Evolutionary conservation across 2,113 vertebrate genomes (phyloP).

Genomic region (Scalopus aquaticus): DNA sequence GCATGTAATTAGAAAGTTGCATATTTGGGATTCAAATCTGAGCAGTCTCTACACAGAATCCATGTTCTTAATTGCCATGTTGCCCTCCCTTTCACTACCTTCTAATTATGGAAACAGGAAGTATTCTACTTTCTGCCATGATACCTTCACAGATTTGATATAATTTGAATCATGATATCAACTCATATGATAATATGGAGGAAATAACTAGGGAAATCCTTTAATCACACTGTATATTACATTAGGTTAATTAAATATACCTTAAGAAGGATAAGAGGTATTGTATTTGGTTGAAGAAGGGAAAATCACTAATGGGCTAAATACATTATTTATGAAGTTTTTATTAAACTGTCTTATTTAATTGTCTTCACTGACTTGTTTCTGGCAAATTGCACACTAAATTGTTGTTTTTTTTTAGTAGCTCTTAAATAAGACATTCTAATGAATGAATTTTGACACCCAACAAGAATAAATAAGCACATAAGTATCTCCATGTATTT

Average conservation of each 20-base stretch:
- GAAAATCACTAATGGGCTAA: conserved; percentile 23
- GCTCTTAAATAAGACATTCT: conserved; percentile 59
- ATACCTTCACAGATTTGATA: background rate
- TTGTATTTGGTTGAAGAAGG: background rate
- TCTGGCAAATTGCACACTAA: conserved; percentile 44
- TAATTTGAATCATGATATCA: background rate
- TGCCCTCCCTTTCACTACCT: background rate
- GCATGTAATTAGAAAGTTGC: background rate
- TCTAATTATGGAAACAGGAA: background rate
- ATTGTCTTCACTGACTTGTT: conserved; percentile 47
- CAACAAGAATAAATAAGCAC: conserved; percentile 12
- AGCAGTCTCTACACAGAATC: accelerated
- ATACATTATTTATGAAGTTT: conserved; percentile 65
- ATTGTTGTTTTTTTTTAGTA: conserved; percentile 58
- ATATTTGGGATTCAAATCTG: background rate
- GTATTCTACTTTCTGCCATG: background rate
- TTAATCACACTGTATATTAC: conserved; percentile 24
- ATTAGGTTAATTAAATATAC: conserved; percentile 60
- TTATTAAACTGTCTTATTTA: conserved; percentile 65
- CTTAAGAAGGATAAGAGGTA: conserved; percentile 17
- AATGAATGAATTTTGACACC: conserved; percentile 47
- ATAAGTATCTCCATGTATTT: background rate
- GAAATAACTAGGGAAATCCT: background rate
- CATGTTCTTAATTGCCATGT: background rate
- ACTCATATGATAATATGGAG: background rate